Evolutionary conservation across 2,113 vertebrate species (phyloP), one percentile per base, ranked within the genome.

Genomic region (Paracanthobrama guichenoti): DNA sequence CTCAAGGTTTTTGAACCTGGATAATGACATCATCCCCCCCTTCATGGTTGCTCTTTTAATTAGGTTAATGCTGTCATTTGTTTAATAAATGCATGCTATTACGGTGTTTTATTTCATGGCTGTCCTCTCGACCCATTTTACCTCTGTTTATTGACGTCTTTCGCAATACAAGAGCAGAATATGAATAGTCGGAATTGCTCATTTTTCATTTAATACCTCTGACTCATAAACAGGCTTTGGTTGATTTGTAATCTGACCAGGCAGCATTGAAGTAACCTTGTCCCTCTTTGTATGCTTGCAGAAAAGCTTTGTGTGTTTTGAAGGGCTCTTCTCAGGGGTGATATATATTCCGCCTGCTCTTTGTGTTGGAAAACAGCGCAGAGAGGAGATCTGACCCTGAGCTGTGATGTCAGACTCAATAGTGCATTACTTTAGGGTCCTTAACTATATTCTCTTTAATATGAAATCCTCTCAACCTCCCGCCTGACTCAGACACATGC

Each of bases 321-420:
- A 87, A 59, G 82, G 85, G 88, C 35, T 62, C 66, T 85, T 81
- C 78, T 88, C 82, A 4, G 55, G 86, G 80, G 78, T 60, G 76
- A 74, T 89, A 53, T 79, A 71, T 76, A 86, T 88, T 91, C 73
- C 35, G 64, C 67, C 84, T 78, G 72, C 22, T 84, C 79, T 89
- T 86, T 71, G 26, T 42, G 88, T 69, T 50, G 53, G 48, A 78
- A 66, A 78, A 35, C 53, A 44, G 53, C 14, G 81, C 74, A 86
- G 73, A 80, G 55, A 78, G 14, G 22, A 46, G 69, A 35, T 53
- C 60, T 75, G 88, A 89, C 76, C 87, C 18, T 10, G 50, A 80
- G 87, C 87, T 89, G 86, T 85, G 85, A 76, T 86, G 79, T 67
- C 62, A 67, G 79, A 66, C 10, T 67, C 18, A 35, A 24, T 22